phyloP scores from a whole-genome alignment of 1,140 invertebrate genomes.

The Zaprionus tsacasi region DNA sequence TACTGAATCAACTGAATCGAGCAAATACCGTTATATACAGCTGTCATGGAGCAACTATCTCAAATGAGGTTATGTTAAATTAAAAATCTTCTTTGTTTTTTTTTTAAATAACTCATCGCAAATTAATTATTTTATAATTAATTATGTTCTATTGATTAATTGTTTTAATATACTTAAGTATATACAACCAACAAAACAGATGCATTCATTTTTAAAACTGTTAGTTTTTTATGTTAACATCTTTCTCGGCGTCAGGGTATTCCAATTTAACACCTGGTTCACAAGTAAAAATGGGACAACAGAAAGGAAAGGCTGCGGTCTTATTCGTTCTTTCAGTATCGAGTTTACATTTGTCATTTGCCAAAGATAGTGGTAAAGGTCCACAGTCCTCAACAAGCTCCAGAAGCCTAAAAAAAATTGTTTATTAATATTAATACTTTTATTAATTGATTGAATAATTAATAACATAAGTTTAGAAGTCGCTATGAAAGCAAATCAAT shows the following conservation, averaged over 20 bases:
- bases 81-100: too few relatives aligned
- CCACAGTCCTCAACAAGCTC: slow-evolving; percentile 95
- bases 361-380: slow-evolving; percentile 91
- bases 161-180: background rate
- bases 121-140: too few relatives aligned
- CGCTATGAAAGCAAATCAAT: background rate
- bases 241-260: slow-evolving; percentile 91
- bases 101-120: too few relatives aligned
- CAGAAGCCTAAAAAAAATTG: slow-evolving; percentile 86
- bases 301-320: slow-evolving; percentile 92
- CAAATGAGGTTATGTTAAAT: too few relatives aligned
- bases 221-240: slow-evolving; percentile 84
- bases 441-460: background rate
- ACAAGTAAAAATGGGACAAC: slow-evolving; percentile 93
- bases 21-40: too few relatives aligned
- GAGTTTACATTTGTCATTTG: slow-evolving; percentile 94
- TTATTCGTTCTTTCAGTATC: slow-evolving; percentile 94
- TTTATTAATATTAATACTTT: background rate
- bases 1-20: too few relatives aligned
- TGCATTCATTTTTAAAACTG: background rate
- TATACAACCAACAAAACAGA: background rate
- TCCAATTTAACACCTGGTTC: slow-evolving; percentile 92
- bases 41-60: too few relatives aligned
- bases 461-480: background rate
- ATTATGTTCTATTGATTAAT: background rate